These are phyloP conservation scores for Neuroscelio doddi DNA, from an alignment of 2,888 invertebrate species.

Conservation along the genomic window DNA sequence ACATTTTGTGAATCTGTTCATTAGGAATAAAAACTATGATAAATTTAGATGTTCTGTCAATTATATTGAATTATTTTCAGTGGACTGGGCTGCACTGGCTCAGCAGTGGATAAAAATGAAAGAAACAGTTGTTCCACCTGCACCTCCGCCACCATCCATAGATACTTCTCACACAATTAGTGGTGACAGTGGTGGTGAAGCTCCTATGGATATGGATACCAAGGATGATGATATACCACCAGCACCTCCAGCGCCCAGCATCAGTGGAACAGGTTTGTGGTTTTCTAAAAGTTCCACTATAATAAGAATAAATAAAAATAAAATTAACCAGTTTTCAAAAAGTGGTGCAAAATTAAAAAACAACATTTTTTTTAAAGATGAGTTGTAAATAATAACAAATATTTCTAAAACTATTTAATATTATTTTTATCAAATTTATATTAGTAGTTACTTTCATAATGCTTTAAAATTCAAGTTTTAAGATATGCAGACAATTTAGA, in stretches of 20 bases:
- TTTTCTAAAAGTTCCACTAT: too few relatives aligned
- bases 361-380: not conserved
- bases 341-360: too few relatives aligned
- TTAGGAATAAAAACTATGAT: too few relatives aligned
- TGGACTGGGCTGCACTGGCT: conserved; percentile 97
- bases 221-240: conserved; percentile 75
- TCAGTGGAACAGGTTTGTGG: conserved; percentile 65
- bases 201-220: conserved; percentile 90
- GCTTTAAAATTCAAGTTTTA: too few relatives aligned
- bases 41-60: not conserved
- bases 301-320: conserved; percentile 5
- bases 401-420: too few relatives aligned
- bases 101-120: conserved; percentile 99
- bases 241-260: conserved; percentile 69
- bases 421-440: too few relatives aligned
- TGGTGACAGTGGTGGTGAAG: conserved; percentile 84
- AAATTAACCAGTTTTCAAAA: not conserved
- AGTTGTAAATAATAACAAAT: not conserved
- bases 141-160: conserved; percentile 76
- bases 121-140: conserved; percentile 79
- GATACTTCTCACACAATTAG: conserved; percentile 66
- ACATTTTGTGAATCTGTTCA: too few relatives aligned
- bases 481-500: too few relatives aligned
- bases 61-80: conserved; percentile 69
- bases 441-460: too few relatives aligned